Conservation (phyloP, 2,113 vertebrate species). For the Aspiorhynchus laticeps region DNA sequence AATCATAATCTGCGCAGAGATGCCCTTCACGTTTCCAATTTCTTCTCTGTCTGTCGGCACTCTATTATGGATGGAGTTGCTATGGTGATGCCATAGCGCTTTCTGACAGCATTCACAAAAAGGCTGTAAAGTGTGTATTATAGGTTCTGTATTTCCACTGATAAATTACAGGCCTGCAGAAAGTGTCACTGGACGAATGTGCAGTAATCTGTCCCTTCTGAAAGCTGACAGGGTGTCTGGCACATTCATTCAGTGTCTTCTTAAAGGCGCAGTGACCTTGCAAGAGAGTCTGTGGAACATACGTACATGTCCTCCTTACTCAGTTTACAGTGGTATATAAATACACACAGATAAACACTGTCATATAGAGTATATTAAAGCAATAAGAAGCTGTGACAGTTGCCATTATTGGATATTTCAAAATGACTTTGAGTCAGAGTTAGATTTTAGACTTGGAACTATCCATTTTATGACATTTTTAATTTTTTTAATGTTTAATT, state of each 20-base stretch:
- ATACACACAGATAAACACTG: slow-evolving; percentile 12
- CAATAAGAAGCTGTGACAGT: not conserved
- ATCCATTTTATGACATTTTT: not conserved
- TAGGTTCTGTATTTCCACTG: slow-evolving; percentile 33
- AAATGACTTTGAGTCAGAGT: not conserved
- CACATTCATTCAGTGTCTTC: slow-evolving; percentile 45
- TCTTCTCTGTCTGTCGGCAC: slow-evolving; percentile 11
- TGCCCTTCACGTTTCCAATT: slow-evolving; percentile 20
- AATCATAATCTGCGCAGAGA: slow-evolving; percentile 20
- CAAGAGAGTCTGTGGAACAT: slow-evolving; percentile 10
- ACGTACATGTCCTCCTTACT: not conserved
- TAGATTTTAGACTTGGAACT: not conserved
- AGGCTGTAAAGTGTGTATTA: slow-evolving; percentile 32
- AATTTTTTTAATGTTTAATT: not conserved
- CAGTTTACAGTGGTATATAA: slow-evolving; percentile 17
- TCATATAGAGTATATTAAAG: not conserved
- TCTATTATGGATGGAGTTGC: slow-evolving; percentile 48
- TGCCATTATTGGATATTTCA: not conserved
- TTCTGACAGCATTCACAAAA: slow-evolving; percentile 21
- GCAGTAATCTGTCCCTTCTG: slow-evolving; percentile 20
- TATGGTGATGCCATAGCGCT: slow-evolving; percentile 46
- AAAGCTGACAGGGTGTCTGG: slow-evolving; percentile 26
- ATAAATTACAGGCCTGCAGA: slow-evolving; percentile 31
- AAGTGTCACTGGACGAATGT: slow-evolving; percentile 33
- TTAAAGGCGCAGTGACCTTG: slow-evolving; percentile 54